Evolutionary conservation across 2,888 invertebrate genomes (phyloP).

Genomic region (Ecliptopera silaceata): DNA sequence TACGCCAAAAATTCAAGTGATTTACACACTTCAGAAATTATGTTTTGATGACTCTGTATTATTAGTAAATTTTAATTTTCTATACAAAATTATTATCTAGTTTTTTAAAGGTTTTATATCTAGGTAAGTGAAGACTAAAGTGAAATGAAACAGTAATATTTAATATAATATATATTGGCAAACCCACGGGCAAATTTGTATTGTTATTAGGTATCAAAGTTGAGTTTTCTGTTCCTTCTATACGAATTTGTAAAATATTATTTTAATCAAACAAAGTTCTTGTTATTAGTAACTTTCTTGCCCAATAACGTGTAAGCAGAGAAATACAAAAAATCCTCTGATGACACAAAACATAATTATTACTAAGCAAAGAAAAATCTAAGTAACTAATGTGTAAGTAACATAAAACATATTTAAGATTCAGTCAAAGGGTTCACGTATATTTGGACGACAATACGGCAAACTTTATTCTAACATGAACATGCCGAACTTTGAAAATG

Average conservation of each 20-base stretch:
- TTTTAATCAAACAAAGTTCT: neutral
- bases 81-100: too few species aligned
- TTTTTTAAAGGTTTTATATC: too few species aligned
- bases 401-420: neutral
- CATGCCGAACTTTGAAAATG: too few species aligned
- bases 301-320: neutral
- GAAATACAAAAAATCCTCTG: neutral
- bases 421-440: constrained; percentile 1
- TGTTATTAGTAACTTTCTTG: neutral
- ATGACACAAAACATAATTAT: neutral
- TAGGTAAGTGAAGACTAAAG: too few species aligned
- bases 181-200: constrained; percentile 9
- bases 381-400: too few species aligned
- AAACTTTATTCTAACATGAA: neutral
- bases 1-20: too few species aligned
- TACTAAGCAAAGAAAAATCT: neutral
- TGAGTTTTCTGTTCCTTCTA: neutral
- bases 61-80: too few species aligned
- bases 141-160: constrained; percentile 23
- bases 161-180: constrained; percentile 14
- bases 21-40: too few species aligned
- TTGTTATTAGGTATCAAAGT: neutral
- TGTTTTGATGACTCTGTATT: too few species aligned
- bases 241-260: neutral
- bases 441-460: constrained; percentile 4